Evolutionary conservation across 2,797 vertebrate genomes (phyloP).

Genomic region (Mus caroli): DNA sequence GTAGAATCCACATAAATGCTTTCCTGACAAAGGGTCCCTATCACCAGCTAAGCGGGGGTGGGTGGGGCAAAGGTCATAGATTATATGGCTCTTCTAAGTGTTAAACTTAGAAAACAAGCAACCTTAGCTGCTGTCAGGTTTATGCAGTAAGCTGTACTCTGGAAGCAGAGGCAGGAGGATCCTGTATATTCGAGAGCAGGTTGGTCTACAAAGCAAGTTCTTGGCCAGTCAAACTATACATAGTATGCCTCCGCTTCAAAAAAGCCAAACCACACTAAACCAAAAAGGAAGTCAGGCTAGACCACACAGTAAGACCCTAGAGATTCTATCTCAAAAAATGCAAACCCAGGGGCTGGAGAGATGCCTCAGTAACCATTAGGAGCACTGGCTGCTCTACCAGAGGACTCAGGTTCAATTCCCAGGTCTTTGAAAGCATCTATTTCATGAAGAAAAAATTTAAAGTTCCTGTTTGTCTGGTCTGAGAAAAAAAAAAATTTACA

Average conservation of each 20-base stretch:
- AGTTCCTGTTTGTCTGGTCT: slow-evolving; percentile 58
- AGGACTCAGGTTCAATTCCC: no score
- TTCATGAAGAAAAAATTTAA: slow-evolving; percentile 49
- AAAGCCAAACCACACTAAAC: background rate
- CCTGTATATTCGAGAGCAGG: background rate
- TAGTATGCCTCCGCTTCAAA: background rate
- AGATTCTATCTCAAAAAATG: no score
- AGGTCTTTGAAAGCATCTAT: background rate
- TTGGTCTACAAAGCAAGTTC: background rate
- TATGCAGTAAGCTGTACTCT: background rate
- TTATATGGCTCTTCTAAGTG: slow-evolving; percentile 61
- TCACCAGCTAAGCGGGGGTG: slow-evolving; percentile 22
- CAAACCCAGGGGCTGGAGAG: no score
- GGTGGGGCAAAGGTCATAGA: slow-evolving; percentile 14
- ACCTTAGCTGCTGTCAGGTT: background rate
- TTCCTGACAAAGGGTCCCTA: slow-evolving; percentile 71
- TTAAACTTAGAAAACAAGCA: slow-evolving; percentile 75
- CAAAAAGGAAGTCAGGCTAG: no score
- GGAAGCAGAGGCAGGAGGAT: background rate
- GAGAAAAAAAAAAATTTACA: slow-evolving; percentile 47
- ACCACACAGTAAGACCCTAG: no score
- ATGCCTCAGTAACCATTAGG: no score
- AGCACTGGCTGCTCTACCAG: no score
- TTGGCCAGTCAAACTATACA: background rate
- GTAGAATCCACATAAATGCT: slow-evolving; percentile 65